Evolutionary conservation across 2,888 invertebrate genomes (phyloP).

Genomic region (Drosophila phalerata): DNA sequence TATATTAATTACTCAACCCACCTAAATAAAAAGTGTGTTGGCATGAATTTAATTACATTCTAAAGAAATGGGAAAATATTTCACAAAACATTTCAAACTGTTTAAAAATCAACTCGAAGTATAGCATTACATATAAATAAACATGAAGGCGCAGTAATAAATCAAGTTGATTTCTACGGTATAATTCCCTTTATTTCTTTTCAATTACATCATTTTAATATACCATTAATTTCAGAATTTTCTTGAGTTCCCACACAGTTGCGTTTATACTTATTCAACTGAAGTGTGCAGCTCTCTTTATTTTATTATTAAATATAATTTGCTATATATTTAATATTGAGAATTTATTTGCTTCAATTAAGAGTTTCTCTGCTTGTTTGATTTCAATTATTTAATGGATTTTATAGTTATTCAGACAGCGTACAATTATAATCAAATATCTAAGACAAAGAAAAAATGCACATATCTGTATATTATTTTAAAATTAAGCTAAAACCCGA

Average conservation of each 20-base stretch:
- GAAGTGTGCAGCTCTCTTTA: neutral
- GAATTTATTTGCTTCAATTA: slow-evolving; percentile 30
- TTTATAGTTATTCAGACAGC: slow-evolving; percentile 7
- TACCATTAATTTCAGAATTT: slow-evolving; percentile 6
- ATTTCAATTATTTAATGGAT: neutral
- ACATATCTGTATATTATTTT: no score
- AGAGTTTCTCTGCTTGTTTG: slow-evolving; percentile 14
- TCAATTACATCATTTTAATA: slow-evolving; percentile 2
- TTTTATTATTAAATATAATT: neutral
- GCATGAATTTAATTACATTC: slow-evolving; percentile 1
- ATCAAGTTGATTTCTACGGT: slow-evolving; percentile 5
- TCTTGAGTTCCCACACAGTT: neutral
- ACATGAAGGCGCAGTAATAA: neutral
- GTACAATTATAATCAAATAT: no score
- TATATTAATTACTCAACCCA: slow-evolving; percentile 8
- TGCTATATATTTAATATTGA: neutral
- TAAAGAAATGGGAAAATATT: slow-evolving; percentile 7
- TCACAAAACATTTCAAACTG: slow-evolving; percentile 11
- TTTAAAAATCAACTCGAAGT: neutral
- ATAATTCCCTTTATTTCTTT: slow-evolving; percentile 8
- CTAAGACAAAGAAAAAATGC: no score
- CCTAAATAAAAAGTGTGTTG: slow-evolving; percentile 2
- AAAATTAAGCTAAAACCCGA: no score
- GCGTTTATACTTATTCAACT: neutral
- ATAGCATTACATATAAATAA: slow-evolving; percentile 1